Conservation (phyloP, 1,140 invertebrate genomes). For the Phymorhynchus buccinoides region DNA sequence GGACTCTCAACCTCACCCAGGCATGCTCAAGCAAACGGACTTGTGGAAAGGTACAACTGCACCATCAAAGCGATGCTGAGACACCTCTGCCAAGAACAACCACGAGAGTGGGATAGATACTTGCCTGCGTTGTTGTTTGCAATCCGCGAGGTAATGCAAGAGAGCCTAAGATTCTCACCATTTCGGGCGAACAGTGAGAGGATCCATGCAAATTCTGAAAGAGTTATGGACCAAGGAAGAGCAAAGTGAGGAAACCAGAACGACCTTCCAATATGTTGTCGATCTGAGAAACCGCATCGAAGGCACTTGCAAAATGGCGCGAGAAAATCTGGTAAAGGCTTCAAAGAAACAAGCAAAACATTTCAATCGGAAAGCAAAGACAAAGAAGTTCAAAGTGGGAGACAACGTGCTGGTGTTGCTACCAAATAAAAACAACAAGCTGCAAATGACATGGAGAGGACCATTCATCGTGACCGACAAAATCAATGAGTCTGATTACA, state of each 20-base stretch:
- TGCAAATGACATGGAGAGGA: constrained; percentile 39
- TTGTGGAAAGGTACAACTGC: constrained; percentile 59
- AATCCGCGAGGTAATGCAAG: constrained; percentile 19
- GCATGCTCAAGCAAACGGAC: constrained; percentile 58
- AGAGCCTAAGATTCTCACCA: constrained; percentile 54
- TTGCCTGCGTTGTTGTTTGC: background rate
- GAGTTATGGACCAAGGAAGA: constrained; percentile 58
- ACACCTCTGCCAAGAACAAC: background rate
- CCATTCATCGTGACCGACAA: constrained; percentile 14
- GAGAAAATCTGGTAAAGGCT: constrained; percentile 3
- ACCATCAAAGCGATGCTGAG: constrained; percentile 47
- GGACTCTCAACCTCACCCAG: constrained; percentile 41
- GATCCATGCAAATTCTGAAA: constrained; percentile 56
- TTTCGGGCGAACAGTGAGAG: constrained; percentile 61
- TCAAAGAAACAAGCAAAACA: background rate
- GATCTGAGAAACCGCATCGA: constrained; percentile 38
- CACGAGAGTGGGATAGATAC: constrained; percentile 7
- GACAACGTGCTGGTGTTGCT: constrained; percentile 37
- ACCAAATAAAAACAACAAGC: constrained; percentile 22
- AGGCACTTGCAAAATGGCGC: constrained; percentile 37
- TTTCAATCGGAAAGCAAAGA: constrained; percentile 26
- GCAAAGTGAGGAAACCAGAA: constrained; percentile 39
- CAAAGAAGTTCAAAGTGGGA: constrained; percentile 7
- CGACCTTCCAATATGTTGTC: constrained; percentile 37
- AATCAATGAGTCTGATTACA: background rate